Percentiles rank a stretch among this genome's conserved stretches.
Conservation (phyloP, 1,140 invertebrate species). For the Hesperophylax magnus region DNA sequence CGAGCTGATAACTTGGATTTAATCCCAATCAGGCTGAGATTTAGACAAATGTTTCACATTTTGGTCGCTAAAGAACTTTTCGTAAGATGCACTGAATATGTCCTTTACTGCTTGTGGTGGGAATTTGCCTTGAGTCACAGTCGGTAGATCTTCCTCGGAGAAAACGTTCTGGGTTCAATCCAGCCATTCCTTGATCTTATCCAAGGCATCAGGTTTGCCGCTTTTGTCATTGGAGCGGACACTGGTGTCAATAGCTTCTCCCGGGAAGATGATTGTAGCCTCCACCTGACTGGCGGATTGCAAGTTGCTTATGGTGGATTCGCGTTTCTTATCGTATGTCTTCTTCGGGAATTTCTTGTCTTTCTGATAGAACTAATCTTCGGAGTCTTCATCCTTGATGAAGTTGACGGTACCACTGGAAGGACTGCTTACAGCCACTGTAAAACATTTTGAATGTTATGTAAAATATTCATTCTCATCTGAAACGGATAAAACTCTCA, state of each 20-base stretch:
- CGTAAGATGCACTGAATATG: background rate
- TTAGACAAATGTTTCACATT: background rate
- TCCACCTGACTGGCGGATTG: constrained; percentile 33
- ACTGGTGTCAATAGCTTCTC: constrained; percentile 12
- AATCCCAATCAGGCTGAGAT: background rate
- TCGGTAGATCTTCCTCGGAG: background rate
- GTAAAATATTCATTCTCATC: background rate
- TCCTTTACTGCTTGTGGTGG: background rate
- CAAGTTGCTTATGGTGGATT: background rate
- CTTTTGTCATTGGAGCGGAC: background rate
- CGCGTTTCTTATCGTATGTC: constrained; percentile 6
- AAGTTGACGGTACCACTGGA: constrained; percentile 27
- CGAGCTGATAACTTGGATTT: constrained; percentile 15
- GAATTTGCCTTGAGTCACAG: background rate
- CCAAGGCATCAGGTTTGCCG: background rate
- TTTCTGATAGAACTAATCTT: constrained; percentile 40
- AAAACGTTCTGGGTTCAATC: constrained; percentile 15
- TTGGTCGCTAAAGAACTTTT: constrained; percentile 1
- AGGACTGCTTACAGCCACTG: constrained; percentile 13
- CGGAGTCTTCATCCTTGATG: constrained; percentile 9
- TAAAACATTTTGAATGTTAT: background rate
- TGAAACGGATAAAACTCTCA: background rate
- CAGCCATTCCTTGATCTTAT: constrained; percentile 42
- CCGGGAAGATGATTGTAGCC: constrained; percentile 22
- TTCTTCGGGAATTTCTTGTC: constrained; percentile 26